Conservation (phyloP, 2,888 invertebrate genomes). For the Ornithoptera priamus region DNA sequence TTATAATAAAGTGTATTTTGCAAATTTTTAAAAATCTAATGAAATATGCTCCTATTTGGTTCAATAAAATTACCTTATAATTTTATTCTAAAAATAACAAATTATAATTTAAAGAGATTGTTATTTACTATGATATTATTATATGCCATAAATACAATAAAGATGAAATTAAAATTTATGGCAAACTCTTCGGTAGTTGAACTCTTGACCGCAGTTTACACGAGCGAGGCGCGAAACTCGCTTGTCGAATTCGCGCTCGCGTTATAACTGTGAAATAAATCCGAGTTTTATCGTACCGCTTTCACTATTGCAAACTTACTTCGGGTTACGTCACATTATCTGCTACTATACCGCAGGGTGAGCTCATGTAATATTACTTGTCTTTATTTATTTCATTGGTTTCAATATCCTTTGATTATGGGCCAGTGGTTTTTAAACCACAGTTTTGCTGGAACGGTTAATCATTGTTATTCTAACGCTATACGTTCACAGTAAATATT, state of each 20-base stretch:
- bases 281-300: conserved; percentile 12
- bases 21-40: too few relatives aligned
- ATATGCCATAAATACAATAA: too few relatives aligned
- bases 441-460: neutral
- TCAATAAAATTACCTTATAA: neutral
- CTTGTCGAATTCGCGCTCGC: conserved; percentile 3
- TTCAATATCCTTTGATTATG: neutral
- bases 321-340: conserved; percentile 6
- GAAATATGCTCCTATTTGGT: neutral
- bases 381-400: neutral
- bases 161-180: neutral
- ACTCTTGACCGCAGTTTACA: conserved; percentile 18
- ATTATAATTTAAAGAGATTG: neutral
- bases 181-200: conserved; percentile 2
- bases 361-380: conserved; percentile 4
- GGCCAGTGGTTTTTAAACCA: neutral
- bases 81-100: neutral
- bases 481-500: too few relatives aligned
- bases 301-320: conserved; percentile 19
- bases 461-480: neutral
- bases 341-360: conserved; percentile 6
- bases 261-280: conserved; percentile 6
- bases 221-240: conserved; percentile 11
- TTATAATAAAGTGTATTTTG: too few relatives aligned
- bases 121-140: neutral